Base-by-base conservation (phyloP, 2,888 invertebrate genomes). In the Leptogaster cylindrica region DNA sequence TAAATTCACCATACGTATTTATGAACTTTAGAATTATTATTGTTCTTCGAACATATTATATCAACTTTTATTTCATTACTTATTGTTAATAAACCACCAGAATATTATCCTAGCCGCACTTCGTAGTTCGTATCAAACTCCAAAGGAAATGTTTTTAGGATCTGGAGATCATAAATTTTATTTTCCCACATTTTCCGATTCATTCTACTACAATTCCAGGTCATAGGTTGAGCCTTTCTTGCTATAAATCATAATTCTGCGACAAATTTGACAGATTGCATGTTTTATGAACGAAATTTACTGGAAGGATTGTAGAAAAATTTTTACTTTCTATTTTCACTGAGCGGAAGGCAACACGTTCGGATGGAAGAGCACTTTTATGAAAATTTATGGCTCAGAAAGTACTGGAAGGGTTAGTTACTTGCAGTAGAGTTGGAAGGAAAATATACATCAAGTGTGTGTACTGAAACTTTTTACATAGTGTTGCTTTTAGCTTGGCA, bases 201-300 rank as follows among this genome's bases (percentile, higher is more conserved):
- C n/a, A n/a, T 28, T 44, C 44, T 25, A 31, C 18, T 16, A 28
- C n/a, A 41, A 18, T 44, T 61, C 20, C n/a, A n/a, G 36, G 44
- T 44, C 14, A 27, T 16, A 61, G 44, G 41, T 61, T 41, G 44
- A 61, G 44, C 44, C 18, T 16, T 18, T 61, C 44, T 27, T 44
- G 14, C 41, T 7, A 25, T 64, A 64, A 64, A 64, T 64, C 64
- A 64, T 64, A 64, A 48, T 64, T 64, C 18, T 41, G 48, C 64
- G 48, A 64, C 64, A 64, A 63, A 64, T 64, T 64, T 64, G 64
- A 48, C 64, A 64, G 64, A 33, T 64, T 48, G 48, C 48, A 33
- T 64, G 64, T 64, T 64, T 48, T 48, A 33, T 31, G 64, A 64
- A 64, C 28, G 23, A 48, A 48, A 64, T 48, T 28, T 23, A 64